phyloP scores from a whole-genome alignment of 2,113 vertebrate genomes.

The Microtus montanus region DNA sequence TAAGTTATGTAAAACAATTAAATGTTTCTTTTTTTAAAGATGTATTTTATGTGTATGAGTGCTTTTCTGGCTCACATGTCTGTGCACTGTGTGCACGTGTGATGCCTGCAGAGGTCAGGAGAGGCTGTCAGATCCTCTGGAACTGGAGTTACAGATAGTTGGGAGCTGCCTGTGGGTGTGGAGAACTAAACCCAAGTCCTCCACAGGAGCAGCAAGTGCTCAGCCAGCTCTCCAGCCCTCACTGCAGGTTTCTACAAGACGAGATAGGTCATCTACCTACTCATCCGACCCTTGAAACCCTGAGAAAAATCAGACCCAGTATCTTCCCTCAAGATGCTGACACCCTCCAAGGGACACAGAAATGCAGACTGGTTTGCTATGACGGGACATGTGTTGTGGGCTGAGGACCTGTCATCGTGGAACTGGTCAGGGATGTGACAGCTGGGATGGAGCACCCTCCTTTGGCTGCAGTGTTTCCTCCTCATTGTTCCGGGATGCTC shows the following conservation, averaged over 20 bases:
- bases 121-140: neutral
- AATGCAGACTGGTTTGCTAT: neutral
- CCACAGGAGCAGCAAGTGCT: neutral
- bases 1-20: neutral
- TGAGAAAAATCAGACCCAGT: neutral
- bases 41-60: neutral
- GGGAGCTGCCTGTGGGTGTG: neutral
- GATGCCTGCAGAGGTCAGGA: neutral
- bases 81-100: neutral
- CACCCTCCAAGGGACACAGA: neutral
- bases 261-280: neutral
- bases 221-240: neutral
- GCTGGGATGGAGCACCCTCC: neutral
- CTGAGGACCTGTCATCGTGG: neutral
- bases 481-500: neutral
- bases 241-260: neutral
- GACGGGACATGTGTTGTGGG: neutral
- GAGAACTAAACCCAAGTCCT: neutral
- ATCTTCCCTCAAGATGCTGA: neutral
- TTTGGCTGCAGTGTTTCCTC: neutral
- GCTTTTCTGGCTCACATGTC: neutral
- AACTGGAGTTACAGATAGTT: neutral
- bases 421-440: neutral
- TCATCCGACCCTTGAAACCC: neutral
- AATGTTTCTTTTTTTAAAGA: neutral